Evolutionary conservation across 92 coral and sea anemone species (phyloP), one percentile per base, ranked within the genome.

Genomic region (Palythoa grandiflora): DNA sequence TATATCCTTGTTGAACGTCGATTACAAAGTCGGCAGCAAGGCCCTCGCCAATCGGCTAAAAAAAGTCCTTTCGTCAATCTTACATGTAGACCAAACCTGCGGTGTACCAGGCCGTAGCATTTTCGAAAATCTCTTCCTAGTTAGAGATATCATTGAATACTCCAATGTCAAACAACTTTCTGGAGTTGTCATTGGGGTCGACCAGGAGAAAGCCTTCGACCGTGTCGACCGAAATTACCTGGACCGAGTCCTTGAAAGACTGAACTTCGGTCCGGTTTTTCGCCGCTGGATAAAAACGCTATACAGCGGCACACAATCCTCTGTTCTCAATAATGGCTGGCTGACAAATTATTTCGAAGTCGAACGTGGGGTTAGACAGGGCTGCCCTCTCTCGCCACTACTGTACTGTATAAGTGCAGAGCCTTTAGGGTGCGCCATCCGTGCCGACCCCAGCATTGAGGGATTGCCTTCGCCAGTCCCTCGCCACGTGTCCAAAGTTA

Each of bases 191-290:
- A 21, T 83, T 40, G 76, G 57, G 15, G 60, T 83, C 6, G 87
- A 83, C 38, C 87, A 83, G 40, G 87, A 83, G 77, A 83, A 83
- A 38, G 87, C 38, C 14, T 83, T 83, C 78, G 87, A 68, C 38
- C 75, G 77, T 37, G 28, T 83, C 11, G 59, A 83, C 38, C 48
- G 78, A 9, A 19, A 36, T 5, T 91, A 73, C 48, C 92, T 91
- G 0, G 83, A 65, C 5, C 83, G 80, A 1, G 87, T 84, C 35
- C 44, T 85, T 5, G 60, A 44, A 47, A 37, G 15, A 40, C 87
- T 36, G 28, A 75, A 85, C 52, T 88, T 88, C 70, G 88, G 93
- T 19, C 89, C 93, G 2, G 60, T 19, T 20, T 88, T 91, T 36
- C 40, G 75, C 1, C 77, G 37, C 0, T 91, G 91, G 93, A 71